These are phyloP conservation scores for Harpalus rufipes DNA, from an alignment of 2,888 invertebrate species.

Conservation along the genomic window DNA sequence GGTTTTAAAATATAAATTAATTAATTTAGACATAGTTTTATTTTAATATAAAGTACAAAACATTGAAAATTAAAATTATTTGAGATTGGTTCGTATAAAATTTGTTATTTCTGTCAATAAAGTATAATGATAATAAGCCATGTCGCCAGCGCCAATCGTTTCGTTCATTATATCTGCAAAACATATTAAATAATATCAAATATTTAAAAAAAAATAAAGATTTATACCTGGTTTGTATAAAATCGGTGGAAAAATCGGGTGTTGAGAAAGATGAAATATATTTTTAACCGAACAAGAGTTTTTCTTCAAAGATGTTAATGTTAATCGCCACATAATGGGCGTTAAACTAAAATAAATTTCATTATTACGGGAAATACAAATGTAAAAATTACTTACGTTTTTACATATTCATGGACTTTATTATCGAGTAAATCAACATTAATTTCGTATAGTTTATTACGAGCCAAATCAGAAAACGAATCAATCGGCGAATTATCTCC, in stretches of 20 bases:
- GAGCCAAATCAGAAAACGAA: conserved; percentile 52
- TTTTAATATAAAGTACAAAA: neutral
- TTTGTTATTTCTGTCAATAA: conserved; percentile 42
- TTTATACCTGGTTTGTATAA: conserved; percentile 72
- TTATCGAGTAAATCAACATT: conserved; percentile 33
- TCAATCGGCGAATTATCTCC: conserved; percentile 27
- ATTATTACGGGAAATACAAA: neutral
- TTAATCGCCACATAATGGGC: conserved; percentile 56
- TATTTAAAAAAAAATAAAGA: neutral
- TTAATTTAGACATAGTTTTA: too few relatives aligned
- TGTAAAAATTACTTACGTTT: conserved; percentile 44
- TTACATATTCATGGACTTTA: conserved; percentile 39
- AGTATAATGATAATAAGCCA: conserved; percentile 54
- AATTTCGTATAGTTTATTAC: conserved; percentile 58
- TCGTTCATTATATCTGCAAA: conserved; percentile 43
- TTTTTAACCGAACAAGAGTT: conserved; percentile 68
- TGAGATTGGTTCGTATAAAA: conserved; percentile 32
- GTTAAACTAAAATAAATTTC: conserved; percentile 4
- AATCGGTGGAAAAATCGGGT: conserved; percentile 78
- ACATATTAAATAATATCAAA: too few relatives aligned
- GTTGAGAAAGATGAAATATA: conserved; percentile 76
- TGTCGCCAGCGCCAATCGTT: conserved; percentile 16
- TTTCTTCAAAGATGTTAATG: conserved; percentile 22
- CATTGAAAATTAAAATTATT: neutral
- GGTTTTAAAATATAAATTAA: too few relatives aligned